A percentile compares a stretch with the other conserved stretches of the same genome.
Evolutionary conservation across 64 coral and sea anemone genomes (phyloP).

Genomic region (Montipora cactus): DNA sequence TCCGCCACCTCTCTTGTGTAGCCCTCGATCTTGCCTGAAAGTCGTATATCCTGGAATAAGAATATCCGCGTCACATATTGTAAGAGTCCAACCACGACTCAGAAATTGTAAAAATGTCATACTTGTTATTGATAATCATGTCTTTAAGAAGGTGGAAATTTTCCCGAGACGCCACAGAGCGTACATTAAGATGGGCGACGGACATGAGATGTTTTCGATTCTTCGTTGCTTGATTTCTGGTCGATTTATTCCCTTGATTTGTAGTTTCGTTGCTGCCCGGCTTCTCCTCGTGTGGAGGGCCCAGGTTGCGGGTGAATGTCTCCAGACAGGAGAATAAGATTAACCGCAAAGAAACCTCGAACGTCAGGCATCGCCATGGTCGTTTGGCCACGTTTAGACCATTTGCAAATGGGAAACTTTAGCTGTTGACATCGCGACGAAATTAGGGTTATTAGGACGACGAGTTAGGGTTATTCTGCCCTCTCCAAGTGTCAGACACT

Average conservation of each 20-base stretch:
- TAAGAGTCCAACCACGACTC: slow-evolving; percentile 26
- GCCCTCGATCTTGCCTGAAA: slow-evolving; percentile 49
- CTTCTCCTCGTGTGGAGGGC: background rate
- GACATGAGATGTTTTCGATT: background rate
- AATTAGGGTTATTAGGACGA: too few species aligned
- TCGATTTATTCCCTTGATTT: background rate
- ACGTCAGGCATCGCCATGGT: too few species aligned
- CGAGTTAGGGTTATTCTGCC: too few species aligned
- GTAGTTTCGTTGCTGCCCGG: background rate
- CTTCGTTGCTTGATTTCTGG: background rate
- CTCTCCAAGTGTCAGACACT: too few species aligned
- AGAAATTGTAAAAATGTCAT: slow-evolving; percentile 55
- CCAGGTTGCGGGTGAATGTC: background rate
- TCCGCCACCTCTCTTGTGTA: slow-evolving; percentile 29
- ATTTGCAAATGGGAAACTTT: too few species aligned
- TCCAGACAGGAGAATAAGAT: background rate
- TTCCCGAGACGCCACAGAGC: background rate
- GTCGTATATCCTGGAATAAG: slow-evolving; percentile 33
- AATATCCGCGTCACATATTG: background rate
- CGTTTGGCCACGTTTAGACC: too few species aligned
- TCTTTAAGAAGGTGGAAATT: slow-evolving; percentile 22
- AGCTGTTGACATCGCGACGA: too few species aligned
- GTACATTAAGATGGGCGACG: slow-evolving; percentile 36
- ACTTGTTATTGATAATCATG: background rate
- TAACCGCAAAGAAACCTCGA: too few species aligned